These are phyloP conservation scores for Orcinus orca DNA, from an alignment of 2,113 vertebrate genomes.

Conservation along the genomic window DNA sequence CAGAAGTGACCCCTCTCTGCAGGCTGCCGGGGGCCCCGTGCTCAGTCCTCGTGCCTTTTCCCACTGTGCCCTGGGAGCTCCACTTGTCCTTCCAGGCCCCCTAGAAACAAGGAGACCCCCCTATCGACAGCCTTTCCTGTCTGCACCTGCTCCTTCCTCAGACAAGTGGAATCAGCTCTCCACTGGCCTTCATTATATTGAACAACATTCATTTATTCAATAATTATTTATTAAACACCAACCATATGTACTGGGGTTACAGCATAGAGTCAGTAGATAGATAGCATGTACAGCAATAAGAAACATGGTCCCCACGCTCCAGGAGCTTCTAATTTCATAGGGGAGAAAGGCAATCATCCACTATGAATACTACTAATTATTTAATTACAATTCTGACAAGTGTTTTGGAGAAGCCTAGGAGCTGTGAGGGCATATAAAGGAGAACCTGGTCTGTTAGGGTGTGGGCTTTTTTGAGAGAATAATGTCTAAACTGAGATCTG, in stretches of 20 bases:
- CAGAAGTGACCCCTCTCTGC: accelerated
- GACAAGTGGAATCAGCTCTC: neutral
- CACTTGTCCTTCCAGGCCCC: neutral
- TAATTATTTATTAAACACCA: neutral
- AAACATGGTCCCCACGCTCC: neutral
- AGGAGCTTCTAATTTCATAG: neutral
- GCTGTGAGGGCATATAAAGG: neutral
- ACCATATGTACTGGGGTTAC: neutral
- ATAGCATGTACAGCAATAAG: accelerated
- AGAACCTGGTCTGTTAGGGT: neutral
- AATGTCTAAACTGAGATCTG: neutral
- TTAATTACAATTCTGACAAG: neutral
- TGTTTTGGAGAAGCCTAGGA: neutral
- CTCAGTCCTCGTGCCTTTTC: too few relatives aligned
- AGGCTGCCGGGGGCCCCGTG: accelerated
- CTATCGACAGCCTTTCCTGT: too few relatives aligned
- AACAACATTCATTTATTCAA: neutral
- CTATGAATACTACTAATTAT: neutral
- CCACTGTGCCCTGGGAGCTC: too few relatives aligned
- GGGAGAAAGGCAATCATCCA: neutral
- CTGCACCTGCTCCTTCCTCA: neutral
- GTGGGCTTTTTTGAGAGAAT: neutral
- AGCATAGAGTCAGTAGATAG: neutral
- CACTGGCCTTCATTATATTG: neutral
- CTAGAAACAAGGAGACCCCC: neutral